These are phyloP conservation scores for Zenarchopterus dispar DNA, from an alignment of 2,797 vertebrate genomes.

Conservation along the genomic window DNA sequence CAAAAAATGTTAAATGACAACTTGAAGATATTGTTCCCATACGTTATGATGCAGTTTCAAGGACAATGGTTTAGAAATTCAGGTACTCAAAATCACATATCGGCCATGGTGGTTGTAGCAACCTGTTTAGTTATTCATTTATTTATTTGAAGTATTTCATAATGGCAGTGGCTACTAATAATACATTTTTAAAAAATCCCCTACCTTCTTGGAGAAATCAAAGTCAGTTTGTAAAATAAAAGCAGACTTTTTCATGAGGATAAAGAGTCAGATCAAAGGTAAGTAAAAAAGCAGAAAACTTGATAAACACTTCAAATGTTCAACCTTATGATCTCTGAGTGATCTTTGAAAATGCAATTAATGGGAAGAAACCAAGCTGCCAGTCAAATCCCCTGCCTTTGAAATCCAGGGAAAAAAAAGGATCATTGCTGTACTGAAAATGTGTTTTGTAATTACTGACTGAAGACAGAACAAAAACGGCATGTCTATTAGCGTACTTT, in stretches of 20 bases:
- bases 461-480: slow-evolving; percentile 43
- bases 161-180: slow-evolving; percentile 36
- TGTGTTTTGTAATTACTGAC: slow-evolving; percentile 43
- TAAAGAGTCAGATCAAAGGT: slow-evolving; percentile 60
- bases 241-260: slow-evolving; percentile 59
- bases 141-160: slow-evolving; percentile 25
- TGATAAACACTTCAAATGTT: slow-evolving; percentile 55
- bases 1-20: slow-evolving; percentile 37
- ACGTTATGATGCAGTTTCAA: slow-evolving; percentile 41
- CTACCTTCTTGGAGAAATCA: slow-evolving; percentile 50
- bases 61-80: slow-evolving; percentile 35
- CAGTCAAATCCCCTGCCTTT: slow-evolving; percentile 51
- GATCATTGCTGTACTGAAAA: slow-evolving; percentile 25
- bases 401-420: slow-evolving; percentile 29
- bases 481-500: slow-evolving; percentile 62
- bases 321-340: slow-evolving; percentile 54
- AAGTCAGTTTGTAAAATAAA: slow-evolving; percentile 64
- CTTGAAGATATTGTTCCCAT: slow-evolving; percentile 29
- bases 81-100: slow-evolving; percentile 47
- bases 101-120: slow-evolving; percentile 18
- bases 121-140: slow-evolving; percentile 24
- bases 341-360: slow-evolving; percentile 66
- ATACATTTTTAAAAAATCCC: slow-evolving; percentile 35
- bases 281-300: slow-evolving; percentile 47
- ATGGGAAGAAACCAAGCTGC: slow-evolving; percentile 55